These are phyloP conservation scores for Ptiloglossa arizonensis DNA, from an alignment of 1,140 invertebrate species.

Conservation along the genomic window DNA sequence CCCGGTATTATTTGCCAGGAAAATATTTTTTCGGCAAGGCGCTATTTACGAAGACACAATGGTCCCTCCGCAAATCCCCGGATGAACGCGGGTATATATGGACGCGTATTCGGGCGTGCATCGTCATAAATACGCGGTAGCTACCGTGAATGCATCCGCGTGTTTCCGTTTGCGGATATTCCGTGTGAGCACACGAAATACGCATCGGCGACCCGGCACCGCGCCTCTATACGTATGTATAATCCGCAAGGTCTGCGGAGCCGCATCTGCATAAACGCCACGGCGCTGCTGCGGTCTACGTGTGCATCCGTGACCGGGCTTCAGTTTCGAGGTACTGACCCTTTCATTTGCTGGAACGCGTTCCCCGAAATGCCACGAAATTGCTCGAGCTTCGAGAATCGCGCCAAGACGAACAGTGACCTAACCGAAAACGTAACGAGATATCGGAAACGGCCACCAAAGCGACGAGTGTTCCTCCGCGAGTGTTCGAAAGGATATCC, in stretches of 20 bases:
- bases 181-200: conserved; percentile 39
- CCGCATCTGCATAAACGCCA: conserved; percentile 49
- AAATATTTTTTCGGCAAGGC: conserved; percentile 16
- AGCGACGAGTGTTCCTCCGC: no score
- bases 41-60: conserved; percentile 19
- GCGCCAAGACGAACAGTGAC: no score
- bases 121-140: conserved; percentile 52
- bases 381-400: conserved; percentile 21
- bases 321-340: not conserved
- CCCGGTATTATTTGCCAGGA: not conserved
- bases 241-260: conserved; percentile 33
- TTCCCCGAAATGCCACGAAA: conserved; percentile 8
- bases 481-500: no score
- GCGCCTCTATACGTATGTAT: conserved; percentile 15
- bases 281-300: no score
- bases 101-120: conserved; percentile 4
- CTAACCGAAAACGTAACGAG: no score
- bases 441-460: no score
- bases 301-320: conserved; percentile 1
- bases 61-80: not conserved
- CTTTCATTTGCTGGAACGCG: conserved; percentile 18
- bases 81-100: not conserved
- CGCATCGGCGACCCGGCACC: conserved; percentile 20
- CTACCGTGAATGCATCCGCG: conserved; percentile 26
- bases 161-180: conserved; percentile 39